Percentiles rank a stretch among this genome's conserved stretches.
These are phyloP conservation scores for Atrichornis clamosus DNA, from an alignment of 2,113 vertebrate species.

Conservation along the genomic window DNA sequence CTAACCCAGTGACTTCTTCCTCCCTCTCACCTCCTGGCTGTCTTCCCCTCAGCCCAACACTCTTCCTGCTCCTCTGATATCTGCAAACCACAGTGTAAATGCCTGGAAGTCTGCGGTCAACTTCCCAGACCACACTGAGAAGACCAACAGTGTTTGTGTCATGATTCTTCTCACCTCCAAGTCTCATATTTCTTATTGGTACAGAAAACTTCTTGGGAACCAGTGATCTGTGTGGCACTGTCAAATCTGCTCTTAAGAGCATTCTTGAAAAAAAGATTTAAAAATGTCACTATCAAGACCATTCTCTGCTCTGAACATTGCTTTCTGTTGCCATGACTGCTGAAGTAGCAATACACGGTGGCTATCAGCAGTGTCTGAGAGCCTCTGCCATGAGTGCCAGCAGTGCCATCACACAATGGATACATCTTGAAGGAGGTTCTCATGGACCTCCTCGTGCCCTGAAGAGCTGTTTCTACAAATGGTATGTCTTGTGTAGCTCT, in stretches of 20 bases:
- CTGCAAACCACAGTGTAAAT: accelerated
- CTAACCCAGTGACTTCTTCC: background rate
- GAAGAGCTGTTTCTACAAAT: background rate
- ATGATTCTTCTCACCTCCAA: background rate
- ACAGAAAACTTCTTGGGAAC: background rate
- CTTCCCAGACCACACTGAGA: background rate
- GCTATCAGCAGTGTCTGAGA: background rate
- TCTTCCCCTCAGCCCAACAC: background rate
- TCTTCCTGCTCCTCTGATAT: background rate
- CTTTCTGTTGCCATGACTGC: background rate
- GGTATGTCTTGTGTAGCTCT: background rate
- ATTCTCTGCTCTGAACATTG: background rate
- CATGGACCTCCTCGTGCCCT: background rate
- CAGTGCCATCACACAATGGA: background rate
- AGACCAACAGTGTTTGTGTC: background rate
- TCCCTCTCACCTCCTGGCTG: background rate
- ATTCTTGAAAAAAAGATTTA: background rate
- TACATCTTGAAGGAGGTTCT: background rate
- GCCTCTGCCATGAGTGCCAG: background rate
- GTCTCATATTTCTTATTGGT: background rate
- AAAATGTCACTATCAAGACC: background rate
- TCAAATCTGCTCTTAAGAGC: background rate
- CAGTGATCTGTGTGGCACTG: background rate
- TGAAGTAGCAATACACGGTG: background rate
- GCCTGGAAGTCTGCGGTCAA: background rate